Base-by-base conservation (phyloP, 2,888 invertebrate species). In the Corythucha ciliata region DNA sequence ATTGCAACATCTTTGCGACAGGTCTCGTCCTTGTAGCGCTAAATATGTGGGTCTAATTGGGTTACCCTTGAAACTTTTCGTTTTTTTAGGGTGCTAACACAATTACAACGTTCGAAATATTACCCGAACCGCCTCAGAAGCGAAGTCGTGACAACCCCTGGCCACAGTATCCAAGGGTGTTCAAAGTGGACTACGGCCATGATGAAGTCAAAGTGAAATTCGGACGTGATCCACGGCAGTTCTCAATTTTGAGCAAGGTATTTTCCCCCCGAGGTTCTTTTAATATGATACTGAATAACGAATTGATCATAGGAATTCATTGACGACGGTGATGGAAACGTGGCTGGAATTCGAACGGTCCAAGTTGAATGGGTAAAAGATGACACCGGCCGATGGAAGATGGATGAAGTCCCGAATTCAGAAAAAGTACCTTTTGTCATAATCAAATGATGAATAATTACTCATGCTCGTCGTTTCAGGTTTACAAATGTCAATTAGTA, bases 161-260 rank as follows among this genome's bases (percentile, higher is more conserved):
- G 98, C 98, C 97, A 2, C 92, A 96, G 66, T 98, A 90, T 84
- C 97, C 97, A 0, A 77, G 89, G 65, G 86, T 94, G 21, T 96
- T 97, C 76, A 83, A 86, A 61, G 86, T 96, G 21, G 98, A 98
- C 69, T 98, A 98, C 66, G 98, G 98, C 0, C 97, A 98, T 65
- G 96, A 97, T 63, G 98, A 98, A 71, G 92, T 64, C 33, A 81
- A 82, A 65, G 77, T 89, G n/a, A 84, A 85, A 65, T 86, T 81
- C 67, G 94, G 93, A 10, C 78, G 80, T 32, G 97, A 98, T 71
- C 98, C 97, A 2, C 76, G 97, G 49, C 82, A 84, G 63, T 98
- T 90, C 73, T 87, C 85, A 58, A 90, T 93, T 45, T 79, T 93
- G 62, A 93, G 92, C 65, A 92, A 94, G 71, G 79, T 78, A 60